Evolutionary conservation across 2,888 invertebrate species (phyloP).

Genomic region (Eupithecia tripunctaria): DNA sequence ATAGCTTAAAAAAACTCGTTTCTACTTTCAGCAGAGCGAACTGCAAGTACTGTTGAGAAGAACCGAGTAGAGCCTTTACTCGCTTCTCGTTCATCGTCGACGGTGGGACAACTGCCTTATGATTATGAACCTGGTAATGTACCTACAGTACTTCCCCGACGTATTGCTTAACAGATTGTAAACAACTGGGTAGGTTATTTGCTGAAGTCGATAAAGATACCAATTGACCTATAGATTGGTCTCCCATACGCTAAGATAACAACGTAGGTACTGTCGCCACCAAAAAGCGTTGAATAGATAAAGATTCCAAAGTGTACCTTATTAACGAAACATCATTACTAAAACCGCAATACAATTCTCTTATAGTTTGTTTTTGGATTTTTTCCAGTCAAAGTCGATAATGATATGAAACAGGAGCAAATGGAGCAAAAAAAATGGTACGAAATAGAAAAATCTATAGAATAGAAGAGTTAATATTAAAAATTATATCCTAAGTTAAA

Average conservation of each 20-base stretch:
- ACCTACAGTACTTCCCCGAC: background rate
- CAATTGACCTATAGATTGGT: conserved; percentile 5
- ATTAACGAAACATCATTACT: background rate
- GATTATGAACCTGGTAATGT: background rate
- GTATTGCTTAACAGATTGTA: background rate
- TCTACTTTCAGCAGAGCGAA: too few relatives aligned
- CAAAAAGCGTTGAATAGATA: background rate
- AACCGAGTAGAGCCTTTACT: too few relatives aligned
- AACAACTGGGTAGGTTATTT: background rate
- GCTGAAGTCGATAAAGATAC: background rate
- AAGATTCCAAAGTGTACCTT: background rate
- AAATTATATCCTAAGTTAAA: background rate
- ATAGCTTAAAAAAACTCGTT: too few relatives aligned
- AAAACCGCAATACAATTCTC: background rate
- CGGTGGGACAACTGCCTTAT: too few relatives aligned
- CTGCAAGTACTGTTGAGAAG: too few relatives aligned
- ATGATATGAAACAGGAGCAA: background rate
- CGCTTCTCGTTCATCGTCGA: too few relatives aligned
- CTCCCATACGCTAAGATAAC: background rate
- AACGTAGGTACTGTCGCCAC: background rate
- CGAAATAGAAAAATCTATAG: too few relatives aligned
- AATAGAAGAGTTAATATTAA: too few relatives aligned
- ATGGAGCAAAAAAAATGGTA: too few relatives aligned
- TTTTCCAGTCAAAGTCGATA: background rate
- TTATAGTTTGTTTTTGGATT: background rate